Evolutionary conservation across 2,797 vertebrate genomes (phyloP).

Genomic region (Brotula barbata): DNA sequence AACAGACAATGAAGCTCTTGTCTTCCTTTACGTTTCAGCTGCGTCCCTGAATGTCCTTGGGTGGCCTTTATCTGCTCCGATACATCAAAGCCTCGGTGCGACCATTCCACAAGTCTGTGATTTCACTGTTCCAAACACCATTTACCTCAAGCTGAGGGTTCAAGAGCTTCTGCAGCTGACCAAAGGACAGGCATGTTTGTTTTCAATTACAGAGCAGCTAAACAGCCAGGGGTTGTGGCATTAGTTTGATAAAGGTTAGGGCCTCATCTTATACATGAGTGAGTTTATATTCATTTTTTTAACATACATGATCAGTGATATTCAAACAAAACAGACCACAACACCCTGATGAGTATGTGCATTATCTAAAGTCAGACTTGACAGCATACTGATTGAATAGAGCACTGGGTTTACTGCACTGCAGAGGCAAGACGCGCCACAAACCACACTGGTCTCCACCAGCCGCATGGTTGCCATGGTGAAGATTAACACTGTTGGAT

Average conservation of each 20-base stretch:
- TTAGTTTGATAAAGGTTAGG: conserved; percentile 58
- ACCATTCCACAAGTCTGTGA: conserved; percentile 55
- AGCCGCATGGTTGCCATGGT: conserved; percentile 74
- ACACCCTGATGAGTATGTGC: conserved; percentile 66
- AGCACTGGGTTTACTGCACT: conserved; percentile 72
- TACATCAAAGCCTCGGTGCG: conserved; percentile 55
- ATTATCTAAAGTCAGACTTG: conserved; percentile 62
- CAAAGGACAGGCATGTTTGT: conserved; percentile 70
- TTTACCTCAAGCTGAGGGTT: conserved; percentile 45
- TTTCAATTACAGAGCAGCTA: conserved; percentile 69
- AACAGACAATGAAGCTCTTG: conserved; percentile 74
- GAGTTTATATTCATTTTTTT: conserved; percentile 33
- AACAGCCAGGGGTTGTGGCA: conserved; percentile 59
- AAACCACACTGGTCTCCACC: conserved; percentile 60
- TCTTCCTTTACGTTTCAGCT: conserved; percentile 72
- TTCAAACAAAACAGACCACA: conserved; percentile 65
- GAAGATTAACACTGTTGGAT: conserved; percentile 72
- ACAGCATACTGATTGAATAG: conserved; percentile 71
- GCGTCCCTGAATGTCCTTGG: conserved; percentile 78
- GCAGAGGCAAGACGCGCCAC: conserved; percentile 68
- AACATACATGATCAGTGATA: conserved; percentile 69
- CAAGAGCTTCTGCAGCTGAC: conserved; percentile 57
- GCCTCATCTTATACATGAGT: conserved; percentile 60
- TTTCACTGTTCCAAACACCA: conserved; percentile 39
- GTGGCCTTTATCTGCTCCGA: conserved; percentile 62